Conservation (phyloP, 1,140 invertebrate species). For the Plutomurus gul region DNA sequence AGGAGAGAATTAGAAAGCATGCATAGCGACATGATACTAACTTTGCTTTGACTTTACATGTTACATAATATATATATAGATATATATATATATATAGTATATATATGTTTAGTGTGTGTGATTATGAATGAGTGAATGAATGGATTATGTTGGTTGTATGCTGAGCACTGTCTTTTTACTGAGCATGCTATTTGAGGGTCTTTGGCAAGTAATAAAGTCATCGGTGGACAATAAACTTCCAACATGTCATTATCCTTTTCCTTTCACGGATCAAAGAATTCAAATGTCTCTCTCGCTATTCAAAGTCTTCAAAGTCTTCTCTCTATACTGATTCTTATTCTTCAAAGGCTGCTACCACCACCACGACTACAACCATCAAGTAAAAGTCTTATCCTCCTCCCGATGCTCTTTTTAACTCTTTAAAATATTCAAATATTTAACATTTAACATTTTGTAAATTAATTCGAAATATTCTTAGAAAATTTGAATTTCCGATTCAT, state of each 20-base stretch:
- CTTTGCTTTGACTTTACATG: too few species aligned
- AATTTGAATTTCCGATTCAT: too few species aligned
- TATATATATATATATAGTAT: too few species aligned
- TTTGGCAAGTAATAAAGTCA: slow-evolving; percentile 43
- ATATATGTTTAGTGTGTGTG: too few species aligned
- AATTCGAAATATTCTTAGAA: too few species aligned
- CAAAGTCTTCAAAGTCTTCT: neutral
- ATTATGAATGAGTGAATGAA: too few species aligned
- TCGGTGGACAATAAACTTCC: slow-evolving; percentile 15
- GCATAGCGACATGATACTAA: too few species aligned
- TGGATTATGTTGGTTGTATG: too few species aligned
- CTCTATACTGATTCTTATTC: neutral
- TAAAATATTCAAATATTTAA: neutral
- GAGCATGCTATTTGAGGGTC: neutral
- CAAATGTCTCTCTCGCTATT: neutral
- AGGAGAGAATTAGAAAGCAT: too few species aligned
- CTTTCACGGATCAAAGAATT: slow-evolving; percentile 44
- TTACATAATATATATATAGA: too few species aligned
- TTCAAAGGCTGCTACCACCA: neutral
- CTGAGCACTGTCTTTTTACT: neutral
- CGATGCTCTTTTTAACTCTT: neutral
- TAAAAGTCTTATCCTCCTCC: neutral
- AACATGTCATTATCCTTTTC: slow-evolving; percentile 48
- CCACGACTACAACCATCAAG: neutral
- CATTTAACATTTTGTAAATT: too few species aligned